These are phyloP conservation scores for Athene noctua DNA, from an alignment of 2,113 vertebrate species.

Conservation along the genomic window DNA sequence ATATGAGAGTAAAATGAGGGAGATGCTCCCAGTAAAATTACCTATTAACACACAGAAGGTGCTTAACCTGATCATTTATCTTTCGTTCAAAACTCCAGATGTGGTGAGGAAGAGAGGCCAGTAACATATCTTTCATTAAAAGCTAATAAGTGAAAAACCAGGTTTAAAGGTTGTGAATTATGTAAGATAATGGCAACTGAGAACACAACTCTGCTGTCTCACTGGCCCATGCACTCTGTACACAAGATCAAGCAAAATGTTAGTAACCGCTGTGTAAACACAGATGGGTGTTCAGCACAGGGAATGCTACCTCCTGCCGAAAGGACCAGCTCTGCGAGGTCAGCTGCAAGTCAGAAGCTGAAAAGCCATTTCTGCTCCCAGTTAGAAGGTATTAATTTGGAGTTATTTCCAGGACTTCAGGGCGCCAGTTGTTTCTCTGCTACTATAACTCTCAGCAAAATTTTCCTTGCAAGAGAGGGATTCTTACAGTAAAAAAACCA, in stretches of 20 bases:
- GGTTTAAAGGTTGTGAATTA: background rate
- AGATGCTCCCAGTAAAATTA: background rate
- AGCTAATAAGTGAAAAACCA: background rate
- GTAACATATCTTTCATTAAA: background rate
- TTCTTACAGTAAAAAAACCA: background rate
- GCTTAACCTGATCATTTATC: background rate
- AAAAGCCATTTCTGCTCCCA: conserved; percentile 4
- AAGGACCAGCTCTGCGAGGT: background rate
- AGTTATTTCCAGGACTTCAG: background rate
- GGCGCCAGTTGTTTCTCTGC: background rate
- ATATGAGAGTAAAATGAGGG: background rate
- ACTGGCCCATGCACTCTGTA: background rate
- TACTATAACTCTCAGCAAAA: background rate
- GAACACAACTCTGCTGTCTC: background rate
- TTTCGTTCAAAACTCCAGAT: background rate
- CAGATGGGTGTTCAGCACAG: background rate
- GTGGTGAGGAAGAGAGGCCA: background rate
- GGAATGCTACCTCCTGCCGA: background rate
- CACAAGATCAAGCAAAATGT: background rate
- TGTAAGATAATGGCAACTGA: background rate
- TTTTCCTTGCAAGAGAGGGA: background rate
- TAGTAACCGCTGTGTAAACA: conserved; percentile 10
- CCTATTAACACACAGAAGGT: background rate
- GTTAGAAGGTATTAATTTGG: background rate
- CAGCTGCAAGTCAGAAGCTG: conserved; percentile 7